These are phyloP conservation scores for Fopius arisanus DNA, from an alignment of 1,140 invertebrate species.

Conservation along the genomic window DNA sequence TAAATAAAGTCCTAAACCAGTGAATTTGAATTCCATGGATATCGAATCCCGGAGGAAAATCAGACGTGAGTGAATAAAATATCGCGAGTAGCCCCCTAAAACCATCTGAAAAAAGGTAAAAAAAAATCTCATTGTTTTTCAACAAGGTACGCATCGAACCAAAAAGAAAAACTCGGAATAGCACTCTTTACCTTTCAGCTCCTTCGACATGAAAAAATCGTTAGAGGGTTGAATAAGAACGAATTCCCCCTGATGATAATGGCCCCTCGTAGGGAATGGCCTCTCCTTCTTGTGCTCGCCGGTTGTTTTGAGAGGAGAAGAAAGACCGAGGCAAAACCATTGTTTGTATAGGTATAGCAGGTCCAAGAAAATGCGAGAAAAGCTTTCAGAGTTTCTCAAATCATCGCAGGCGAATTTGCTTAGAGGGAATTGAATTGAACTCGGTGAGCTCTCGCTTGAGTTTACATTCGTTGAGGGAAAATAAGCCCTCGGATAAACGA, in stretches of 20 bases:
- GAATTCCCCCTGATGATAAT: conserved; percentile 15
- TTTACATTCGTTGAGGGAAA: not conserved
- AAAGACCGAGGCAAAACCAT: not conserved
- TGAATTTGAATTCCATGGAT: not conserved
- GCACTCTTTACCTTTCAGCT: not conserved
- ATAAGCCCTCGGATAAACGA: not conserved
- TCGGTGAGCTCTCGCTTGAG: not conserved
- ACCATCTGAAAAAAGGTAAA: not conserved
- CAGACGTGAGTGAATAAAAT: not conserved
- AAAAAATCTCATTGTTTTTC: not conserved
- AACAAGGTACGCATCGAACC: not conserved
- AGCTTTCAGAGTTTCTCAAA: conserved; percentile 23
- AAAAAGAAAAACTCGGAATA: conserved; percentile 14
- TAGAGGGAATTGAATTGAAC: conserved; percentile 16
- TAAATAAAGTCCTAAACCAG: too few relatives aligned
- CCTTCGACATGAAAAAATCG: conserved; percentile 9
- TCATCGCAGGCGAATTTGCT: conserved; percentile 18
- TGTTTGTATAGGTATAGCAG: conserved; percentile 12
- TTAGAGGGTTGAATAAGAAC: conserved; percentile 15
- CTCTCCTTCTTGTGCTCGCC: not conserved
- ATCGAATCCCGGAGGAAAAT: not conserved
- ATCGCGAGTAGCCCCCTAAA: not conserved
- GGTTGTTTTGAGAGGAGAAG: not conserved
- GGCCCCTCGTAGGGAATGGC: not conserved
- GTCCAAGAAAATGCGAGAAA: conserved; percentile 20